Percentiles rank a stretch among this genome's conserved stretches.
phyloP scores from a whole-genome alignment of 2,797 vertebrate species.

The Cyclopterus lumpus region DNA sequence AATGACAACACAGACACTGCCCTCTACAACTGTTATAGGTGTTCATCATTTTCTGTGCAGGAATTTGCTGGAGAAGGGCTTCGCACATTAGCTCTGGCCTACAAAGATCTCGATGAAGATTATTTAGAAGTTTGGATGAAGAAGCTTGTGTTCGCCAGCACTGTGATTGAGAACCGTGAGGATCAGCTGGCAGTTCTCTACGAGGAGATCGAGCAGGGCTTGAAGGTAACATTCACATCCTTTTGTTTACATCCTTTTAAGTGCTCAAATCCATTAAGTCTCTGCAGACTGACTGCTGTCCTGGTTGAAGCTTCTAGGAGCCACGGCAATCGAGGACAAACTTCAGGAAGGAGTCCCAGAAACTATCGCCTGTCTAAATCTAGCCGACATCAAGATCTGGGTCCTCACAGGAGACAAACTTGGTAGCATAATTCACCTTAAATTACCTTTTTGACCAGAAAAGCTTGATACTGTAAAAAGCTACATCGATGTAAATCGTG shows the following conservation, averaged over 20 bases:
- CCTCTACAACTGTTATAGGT: neutral
- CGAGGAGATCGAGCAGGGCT: constrained; percentile 87
- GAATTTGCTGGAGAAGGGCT: constrained; percentile 91
- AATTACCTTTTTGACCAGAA: neutral
- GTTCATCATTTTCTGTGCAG: constrained; percentile 56
- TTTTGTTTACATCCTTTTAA: neutral
- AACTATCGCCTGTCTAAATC: constrained; percentile 84
- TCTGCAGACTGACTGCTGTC: constrained; percentile 42
- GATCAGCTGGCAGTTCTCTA: constrained; percentile 82
- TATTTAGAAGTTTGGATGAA: constrained; percentile 87
- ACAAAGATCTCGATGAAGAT: constrained; percentile 87
- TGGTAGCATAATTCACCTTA: constrained; percentile 72
- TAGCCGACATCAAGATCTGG: constrained; percentile 92
- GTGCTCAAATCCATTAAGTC: neutral
- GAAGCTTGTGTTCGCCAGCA: constrained; percentile 82
- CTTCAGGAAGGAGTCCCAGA: constrained; percentile 90
- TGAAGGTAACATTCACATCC: constrained; percentile 58
- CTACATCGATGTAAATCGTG: constrained; percentile 1
- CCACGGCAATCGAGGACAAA: constrained; percentile 92
- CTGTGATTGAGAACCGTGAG: constrained; percentile 80
- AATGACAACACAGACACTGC: neutral
- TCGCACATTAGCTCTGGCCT: constrained; percentile 89
- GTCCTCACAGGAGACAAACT: constrained; percentile 92
- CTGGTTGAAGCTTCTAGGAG: constrained; percentile 86
- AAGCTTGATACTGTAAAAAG: neutral